Percentiles rank a stretch among this genome's conserved stretches.
Conservation (phyloP, 2,797 vertebrate genomes). For the Tapirus indicus region DNA sequence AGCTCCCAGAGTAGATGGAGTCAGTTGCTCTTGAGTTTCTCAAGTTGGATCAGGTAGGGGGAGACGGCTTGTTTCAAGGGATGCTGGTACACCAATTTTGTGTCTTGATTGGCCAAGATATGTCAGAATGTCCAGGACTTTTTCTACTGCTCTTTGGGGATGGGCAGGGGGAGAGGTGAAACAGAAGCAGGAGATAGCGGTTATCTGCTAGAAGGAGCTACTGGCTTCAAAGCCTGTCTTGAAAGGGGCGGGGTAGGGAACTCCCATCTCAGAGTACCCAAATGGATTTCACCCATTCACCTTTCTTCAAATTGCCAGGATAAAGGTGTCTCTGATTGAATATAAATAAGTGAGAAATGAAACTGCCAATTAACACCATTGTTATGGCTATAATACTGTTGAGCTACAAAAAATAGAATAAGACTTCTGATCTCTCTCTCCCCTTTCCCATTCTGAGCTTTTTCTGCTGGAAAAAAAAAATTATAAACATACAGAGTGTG, state of each 20-base stretch:
- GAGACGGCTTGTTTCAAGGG: not conserved
- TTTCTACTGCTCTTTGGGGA: not conserved
- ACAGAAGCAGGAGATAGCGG: not conserved
- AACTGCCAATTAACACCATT: not conserved
- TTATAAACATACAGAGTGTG: not conserved
- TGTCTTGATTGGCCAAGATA: not conserved
- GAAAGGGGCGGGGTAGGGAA: not conserved
- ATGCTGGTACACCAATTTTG: not conserved
- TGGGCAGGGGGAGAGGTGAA: not conserved
- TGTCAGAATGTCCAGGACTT: not conserved
- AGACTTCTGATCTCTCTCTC: not conserved
- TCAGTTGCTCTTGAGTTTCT: not conserved
- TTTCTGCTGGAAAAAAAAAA: not conserved
- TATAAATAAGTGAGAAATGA: not conserved
- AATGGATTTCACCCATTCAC: no score
- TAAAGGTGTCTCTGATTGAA: not conserved
- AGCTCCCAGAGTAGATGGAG: not conserved
- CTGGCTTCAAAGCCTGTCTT: not conserved
- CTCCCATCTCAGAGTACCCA: not conserved
- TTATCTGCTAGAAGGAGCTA: not conserved
- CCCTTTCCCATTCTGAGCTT: not conserved
- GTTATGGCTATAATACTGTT: not conserved
- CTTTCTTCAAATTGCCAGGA: not conserved
- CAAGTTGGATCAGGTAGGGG: not conserved
- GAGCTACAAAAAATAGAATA: not conserved